Percentiles rank a stretch among this genome's conserved stretches.
phyloP scores from a whole-genome alignment of 2,113 vertebrate species.

The Stomatorhinus ivindoensis region DNA sequence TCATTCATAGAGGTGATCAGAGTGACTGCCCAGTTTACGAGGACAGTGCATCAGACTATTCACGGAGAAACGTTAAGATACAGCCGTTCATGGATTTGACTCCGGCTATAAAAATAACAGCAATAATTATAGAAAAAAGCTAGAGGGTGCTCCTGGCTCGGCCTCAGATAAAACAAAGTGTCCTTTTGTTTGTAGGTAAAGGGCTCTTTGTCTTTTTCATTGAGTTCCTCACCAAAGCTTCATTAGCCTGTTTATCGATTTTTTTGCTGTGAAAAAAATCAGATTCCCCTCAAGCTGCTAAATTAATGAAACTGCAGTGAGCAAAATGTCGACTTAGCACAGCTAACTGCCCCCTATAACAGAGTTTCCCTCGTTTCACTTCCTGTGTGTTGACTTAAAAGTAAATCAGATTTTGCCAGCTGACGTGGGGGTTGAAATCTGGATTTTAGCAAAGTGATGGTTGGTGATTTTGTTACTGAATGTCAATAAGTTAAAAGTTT shows the following conservation, averaged over 20 bases:
- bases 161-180: not conserved
- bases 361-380: not conserved
- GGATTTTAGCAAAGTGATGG: not conserved
- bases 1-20: not conserved
- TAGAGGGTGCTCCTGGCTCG: not conserved
- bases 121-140: not conserved
- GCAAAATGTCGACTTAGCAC: not conserved
- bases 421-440: not conserved
- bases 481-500: not conserved
- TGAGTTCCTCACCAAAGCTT: not conserved
- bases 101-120: not conserved
- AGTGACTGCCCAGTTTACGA: not conserved
- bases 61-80: not conserved
- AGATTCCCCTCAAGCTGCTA: slow-evolving; percentile 3
- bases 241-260: not conserved
- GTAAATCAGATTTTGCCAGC: not conserved
- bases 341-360: not conserved
- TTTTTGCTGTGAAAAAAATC: not conserved
- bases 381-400: not conserved
- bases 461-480: not conserved
- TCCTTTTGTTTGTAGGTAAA: not conserved
- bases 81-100: not conserved
- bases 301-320: not conserved
- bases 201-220: not conserved
- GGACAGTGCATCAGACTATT: not conserved